Evolutionary conservation across 2,888 invertebrate genomes (phyloP).

Genomic region (Tanypteryx hageni): DNA sequence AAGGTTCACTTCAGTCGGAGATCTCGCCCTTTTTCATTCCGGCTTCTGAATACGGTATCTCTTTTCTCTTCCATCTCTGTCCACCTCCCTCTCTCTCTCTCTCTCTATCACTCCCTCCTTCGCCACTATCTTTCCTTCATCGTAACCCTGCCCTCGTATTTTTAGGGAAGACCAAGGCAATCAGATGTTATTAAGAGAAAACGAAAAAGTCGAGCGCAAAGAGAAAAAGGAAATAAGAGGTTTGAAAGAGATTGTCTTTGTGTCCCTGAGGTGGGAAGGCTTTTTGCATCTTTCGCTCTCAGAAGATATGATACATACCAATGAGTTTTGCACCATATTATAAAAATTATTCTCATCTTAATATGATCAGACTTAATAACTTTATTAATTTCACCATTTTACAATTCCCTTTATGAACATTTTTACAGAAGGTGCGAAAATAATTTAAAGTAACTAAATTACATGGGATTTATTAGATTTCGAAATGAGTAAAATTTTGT

Average conservation of each 20-base stretch:
- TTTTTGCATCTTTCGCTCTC: not conserved
- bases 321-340: not conserved
- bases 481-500: too few species aligned
- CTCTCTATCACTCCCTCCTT: not conserved
- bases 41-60: slow-evolving; percentile 2
- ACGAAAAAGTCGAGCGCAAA: not conserved
- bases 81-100: not conserved
- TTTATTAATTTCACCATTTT: not conserved
- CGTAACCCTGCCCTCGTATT: not conserved
- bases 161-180: not conserved
- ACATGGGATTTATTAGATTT: too few species aligned
- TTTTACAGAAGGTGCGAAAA: too few species aligned
- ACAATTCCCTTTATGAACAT: too few species aligned
- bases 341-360: not conserved
- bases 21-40: slow-evolving; percentile 25
- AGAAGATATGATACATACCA: not conserved
- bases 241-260: not conserved
- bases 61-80: not conserved
- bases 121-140: too few species aligned
- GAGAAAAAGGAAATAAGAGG: not conserved
- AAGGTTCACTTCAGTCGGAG: slow-evolving; percentile 44
- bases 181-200: not conserved
- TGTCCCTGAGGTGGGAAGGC: not conserved
- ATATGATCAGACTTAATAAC: not conserved
- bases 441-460: too few species aligned